Base-by-base conservation (phyloP, 2,113 vertebrate species). In the Lanius ludovicianus region DNA sequence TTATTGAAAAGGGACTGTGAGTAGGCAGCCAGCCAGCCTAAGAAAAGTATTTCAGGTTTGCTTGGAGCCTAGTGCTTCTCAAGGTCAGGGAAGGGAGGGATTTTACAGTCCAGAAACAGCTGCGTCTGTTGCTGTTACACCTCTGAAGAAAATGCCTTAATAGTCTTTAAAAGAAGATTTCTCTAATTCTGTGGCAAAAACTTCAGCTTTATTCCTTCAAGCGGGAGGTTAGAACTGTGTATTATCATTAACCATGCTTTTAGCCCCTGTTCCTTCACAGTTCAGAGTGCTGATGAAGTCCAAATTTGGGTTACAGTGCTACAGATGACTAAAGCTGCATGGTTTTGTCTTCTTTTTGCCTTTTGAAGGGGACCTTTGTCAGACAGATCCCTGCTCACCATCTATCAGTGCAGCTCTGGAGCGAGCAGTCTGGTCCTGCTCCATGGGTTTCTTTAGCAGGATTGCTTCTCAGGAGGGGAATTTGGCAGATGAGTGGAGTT, bases 21-120 rank as follows among this genome's bases (percentile, higher is more conserved):
- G 6, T 62, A 56, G 71, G 71, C 67, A 86, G 70, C 10, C 60
- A 93, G 53, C 41, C 86, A 84, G 60, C 50, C 76, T 76, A 42
- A 53, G 78, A 53, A 69, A 89, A 93, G 74, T 70, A 59, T 14
- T 94, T 53, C 28, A 41, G 13, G 52, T 78, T 78, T 63, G 85
- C 44, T 91, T 78, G 68, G 65, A 91, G 73, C 30, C 81, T 89
- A 62, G 44, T 79, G 44, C 16, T 78, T 91, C 62, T 81, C 35
- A 59, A 27, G 78, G 50, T 75, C 82, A 84, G 41, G 49, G 76
- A 59, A 77, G 11, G 62, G 42, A 70, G 60, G 50, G 67, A 50
- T 85, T 95, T 91, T 79, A 44, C 53, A 73, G 62, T 37, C 39
- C 79, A 68, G 82, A 83, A 93, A 68, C 11, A 22, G 11, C 62